Conservation (phyloP, 2,797 vertebrate genomes). For the Premnoplex brunnescens region DNA sequence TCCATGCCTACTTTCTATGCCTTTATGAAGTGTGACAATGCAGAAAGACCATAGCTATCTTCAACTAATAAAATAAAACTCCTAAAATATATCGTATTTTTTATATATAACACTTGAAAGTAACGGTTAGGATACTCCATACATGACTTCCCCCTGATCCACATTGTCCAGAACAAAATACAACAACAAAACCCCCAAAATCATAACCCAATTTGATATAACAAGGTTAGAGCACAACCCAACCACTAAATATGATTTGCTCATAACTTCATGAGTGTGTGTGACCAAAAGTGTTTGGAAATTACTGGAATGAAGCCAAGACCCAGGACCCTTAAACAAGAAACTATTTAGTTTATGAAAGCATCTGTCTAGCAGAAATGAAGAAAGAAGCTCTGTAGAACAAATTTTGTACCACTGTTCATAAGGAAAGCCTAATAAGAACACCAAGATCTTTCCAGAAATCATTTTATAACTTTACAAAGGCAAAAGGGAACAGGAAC, state of each 20-base stretch:
- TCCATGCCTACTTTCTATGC: neutral
- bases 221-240: neutral
- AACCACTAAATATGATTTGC: neutral
- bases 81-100: neutral
- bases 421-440: neutral
- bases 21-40: neutral
- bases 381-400: neutral
- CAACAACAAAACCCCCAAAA: neutral
- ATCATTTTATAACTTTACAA: neutral
- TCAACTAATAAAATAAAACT: neutral
- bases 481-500: neutral
- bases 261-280: slow-evolving; percentile 34
- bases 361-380: neutral
- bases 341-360: neutral
- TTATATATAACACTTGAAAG: neutral
- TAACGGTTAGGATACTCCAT: accelerated
- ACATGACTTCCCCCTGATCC: accelerated
- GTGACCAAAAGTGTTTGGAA: slow-evolving; percentile 31
- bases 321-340: slow-evolving; percentile 53
- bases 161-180: neutral
- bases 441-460: neutral
- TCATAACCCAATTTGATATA: neutral
- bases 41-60: neutral
- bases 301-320: slow-evolving; percentile 71
- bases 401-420: neutral